Conservation (phyloP, 2,888 invertebrate genomes). For the Tipula vernalis region DNA sequence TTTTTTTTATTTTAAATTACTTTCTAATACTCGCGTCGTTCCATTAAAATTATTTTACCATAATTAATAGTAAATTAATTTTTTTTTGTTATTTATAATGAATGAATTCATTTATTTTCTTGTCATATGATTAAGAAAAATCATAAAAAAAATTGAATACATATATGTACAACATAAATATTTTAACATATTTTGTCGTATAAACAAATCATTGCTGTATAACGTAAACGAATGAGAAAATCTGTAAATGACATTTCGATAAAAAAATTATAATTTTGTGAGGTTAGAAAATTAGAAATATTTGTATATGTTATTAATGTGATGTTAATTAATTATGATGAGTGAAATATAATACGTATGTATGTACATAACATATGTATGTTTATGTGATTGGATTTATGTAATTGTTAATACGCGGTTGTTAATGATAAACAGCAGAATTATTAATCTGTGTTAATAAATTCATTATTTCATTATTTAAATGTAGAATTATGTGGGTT, state of each 20-base stretch:
- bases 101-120: slow-evolving; percentile 4
- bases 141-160: background rate
- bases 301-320: background rate
- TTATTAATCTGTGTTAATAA: background rate
- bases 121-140: background rate
- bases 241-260: background rate
- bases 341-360: background rate
- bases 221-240: background rate
- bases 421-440: background rate
- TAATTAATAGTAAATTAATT: background rate
- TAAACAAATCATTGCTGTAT: background rate
- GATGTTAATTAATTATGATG: background rate
- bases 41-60: background rate
- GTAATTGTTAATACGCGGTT: background rate
- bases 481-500: background rate
- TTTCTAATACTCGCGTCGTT: background rate
- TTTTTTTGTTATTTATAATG: background rate
- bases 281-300: background rate
- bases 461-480: background rate
- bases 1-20: background rate
- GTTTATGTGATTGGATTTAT: background rate
- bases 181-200: background rate
- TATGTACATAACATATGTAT: background rate
- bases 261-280: background rate
- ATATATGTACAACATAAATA: background rate